Evolutionary conservation across 1,140 invertebrate species (phyloP).

Genomic region (Cheumatopsyche charites): DNA sequence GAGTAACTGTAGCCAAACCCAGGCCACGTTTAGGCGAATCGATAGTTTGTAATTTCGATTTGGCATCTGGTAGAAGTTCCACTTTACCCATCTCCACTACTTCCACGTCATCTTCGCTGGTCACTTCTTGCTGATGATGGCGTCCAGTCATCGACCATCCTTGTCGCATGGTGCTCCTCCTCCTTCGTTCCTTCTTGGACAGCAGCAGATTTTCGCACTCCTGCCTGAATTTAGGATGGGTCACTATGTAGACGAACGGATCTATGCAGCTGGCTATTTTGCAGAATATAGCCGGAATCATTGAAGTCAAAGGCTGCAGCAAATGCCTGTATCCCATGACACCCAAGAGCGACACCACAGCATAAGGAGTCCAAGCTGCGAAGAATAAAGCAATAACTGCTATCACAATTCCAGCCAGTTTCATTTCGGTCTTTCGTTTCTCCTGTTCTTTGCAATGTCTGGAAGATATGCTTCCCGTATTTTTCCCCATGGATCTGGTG

Average conservation of each 20-base stretch:
- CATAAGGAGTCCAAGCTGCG: slow-evolving; percentile 78
- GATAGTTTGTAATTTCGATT: neutral
- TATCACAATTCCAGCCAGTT: slow-evolving; percentile 69
- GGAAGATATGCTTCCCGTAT: slow-evolving; percentile 55
- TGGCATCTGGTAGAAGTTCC: slow-evolving; percentile 50
- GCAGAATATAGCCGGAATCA: slow-evolving; percentile 78
- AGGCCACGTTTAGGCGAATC: slow-evolving; percentile 35
- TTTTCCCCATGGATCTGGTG: slow-evolving; percentile 54
- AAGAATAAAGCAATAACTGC: slow-evolving; percentile 74
- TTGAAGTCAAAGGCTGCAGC: slow-evolving; percentile 70
- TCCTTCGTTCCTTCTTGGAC: slow-evolving; percentile 55
- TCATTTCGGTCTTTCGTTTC: slow-evolving; percentile 69
- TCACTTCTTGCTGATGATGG: slow-evolving; percentile 53
- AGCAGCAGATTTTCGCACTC: slow-evolving; percentile 61
- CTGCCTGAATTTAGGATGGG: slow-evolving; percentile 71
- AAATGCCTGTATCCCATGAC: slow-evolving; percentile 67
- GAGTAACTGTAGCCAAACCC: slow-evolving; percentile 53
- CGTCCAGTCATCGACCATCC: slow-evolving; percentile 51
- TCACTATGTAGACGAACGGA: slow-evolving; percentile 76
- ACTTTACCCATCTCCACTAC: slow-evolving; percentile 60
- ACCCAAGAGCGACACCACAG: slow-evolving; percentile 73
- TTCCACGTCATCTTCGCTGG: slow-evolving; percentile 59
- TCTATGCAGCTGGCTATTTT: slow-evolving; percentile 77
- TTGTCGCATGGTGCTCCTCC: slow-evolving; percentile 54
- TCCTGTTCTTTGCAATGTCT: slow-evolving; percentile 67